Evolutionary conservation across 1,140 invertebrate species (phyloP).

Genomic region (Bombus haemorrhoidalis): DNA sequence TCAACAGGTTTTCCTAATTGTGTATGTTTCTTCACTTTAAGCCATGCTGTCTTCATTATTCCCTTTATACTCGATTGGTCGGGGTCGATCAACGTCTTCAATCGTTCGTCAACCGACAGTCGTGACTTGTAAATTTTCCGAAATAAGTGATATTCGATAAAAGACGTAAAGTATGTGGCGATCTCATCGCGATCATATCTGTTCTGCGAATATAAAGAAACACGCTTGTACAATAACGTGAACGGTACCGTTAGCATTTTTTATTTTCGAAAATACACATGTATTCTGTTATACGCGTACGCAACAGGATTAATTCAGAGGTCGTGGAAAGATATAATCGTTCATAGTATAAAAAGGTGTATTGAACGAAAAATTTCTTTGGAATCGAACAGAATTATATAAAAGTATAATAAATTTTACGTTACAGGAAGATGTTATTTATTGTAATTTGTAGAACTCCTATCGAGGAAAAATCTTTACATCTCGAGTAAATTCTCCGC

Average conservation of each 20-base stretch:
- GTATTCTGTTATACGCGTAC: neutral
- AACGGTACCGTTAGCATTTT: no score
- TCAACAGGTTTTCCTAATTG: conserved; percentile 18
- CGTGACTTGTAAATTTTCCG: neutral
- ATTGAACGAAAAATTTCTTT: neutral
- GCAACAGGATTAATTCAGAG: neutral
- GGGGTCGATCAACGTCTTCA: neutral
- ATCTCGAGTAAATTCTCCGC: neutral
- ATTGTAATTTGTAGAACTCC: neutral
- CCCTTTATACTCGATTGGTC: neutral
- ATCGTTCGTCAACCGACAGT: neutral
- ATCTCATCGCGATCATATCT: neutral
- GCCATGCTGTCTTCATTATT: neutral
- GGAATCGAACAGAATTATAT: neutral
- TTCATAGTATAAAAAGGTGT: neutral
- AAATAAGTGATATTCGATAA: neutral
- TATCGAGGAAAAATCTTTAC: neutral
- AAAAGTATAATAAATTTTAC: conserved; percentile 15
- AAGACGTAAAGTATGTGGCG: no score
- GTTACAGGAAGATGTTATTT: neutral
- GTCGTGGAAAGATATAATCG: neutral
- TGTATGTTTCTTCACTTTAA: conserved; percentile 23
- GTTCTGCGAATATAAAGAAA: neutral
- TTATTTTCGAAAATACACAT: neutral
- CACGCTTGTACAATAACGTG: neutral